A percentile compares a stretch with the other conserved stretches of the same genome.
phyloP scores from a whole-genome alignment of 1,140 invertebrate genomes.

The Elymnias hypermnestra region DNA sequence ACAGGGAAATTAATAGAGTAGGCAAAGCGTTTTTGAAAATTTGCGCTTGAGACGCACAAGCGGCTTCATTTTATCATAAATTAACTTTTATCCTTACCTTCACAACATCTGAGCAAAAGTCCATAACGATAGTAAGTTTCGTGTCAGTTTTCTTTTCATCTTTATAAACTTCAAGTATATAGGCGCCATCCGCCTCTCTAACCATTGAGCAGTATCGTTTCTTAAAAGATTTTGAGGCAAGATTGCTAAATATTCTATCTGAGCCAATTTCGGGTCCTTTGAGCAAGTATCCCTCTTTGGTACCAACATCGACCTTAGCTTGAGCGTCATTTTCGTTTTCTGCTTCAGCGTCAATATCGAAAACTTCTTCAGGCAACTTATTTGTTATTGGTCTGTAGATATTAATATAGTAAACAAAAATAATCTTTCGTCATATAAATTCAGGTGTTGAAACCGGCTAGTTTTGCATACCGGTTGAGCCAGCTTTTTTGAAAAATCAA shows the following conservation, averaged over 20 bases:
- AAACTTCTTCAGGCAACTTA: constrained; percentile 87
- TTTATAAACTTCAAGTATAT: constrained; percentile 93
- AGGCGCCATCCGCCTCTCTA: constrained; percentile 92
- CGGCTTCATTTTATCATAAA: too few relatives aligned
- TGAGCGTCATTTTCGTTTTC: constrained; percentile 88
- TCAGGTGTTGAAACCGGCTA: too few relatives aligned
- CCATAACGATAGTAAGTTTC: constrained; percentile 94
- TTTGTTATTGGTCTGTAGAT: constrained; percentile 77
- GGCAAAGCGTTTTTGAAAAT: too few relatives aligned
- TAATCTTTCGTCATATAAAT: too few relatives aligned
- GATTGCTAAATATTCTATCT: constrained; percentile 90
- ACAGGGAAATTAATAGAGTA: too few relatives aligned
- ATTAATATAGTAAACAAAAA: constrained; percentile 6
- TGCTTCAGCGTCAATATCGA: constrained; percentile 90
- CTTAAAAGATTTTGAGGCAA: constrained; percentile 93
- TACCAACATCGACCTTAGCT: constrained; percentile 83
- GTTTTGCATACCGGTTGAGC: too few relatives aligned
- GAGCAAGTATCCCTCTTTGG: constrained; percentile 92
- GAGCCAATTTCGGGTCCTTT: constrained; percentile 92
- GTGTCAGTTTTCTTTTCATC: constrained; percentile 93
- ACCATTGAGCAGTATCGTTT: constrained; percentile 91
- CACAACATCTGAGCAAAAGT: constrained; percentile 92
- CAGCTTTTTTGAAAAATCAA: too few relatives aligned
- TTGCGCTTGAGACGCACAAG: too few relatives aligned
- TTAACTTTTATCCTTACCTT: too few relatives aligned